These are phyloP conservation scores for Corythornis madagascariensis DNA, from an alignment of 2,113 vertebrate genomes.

Conservation along the genomic window DNA sequence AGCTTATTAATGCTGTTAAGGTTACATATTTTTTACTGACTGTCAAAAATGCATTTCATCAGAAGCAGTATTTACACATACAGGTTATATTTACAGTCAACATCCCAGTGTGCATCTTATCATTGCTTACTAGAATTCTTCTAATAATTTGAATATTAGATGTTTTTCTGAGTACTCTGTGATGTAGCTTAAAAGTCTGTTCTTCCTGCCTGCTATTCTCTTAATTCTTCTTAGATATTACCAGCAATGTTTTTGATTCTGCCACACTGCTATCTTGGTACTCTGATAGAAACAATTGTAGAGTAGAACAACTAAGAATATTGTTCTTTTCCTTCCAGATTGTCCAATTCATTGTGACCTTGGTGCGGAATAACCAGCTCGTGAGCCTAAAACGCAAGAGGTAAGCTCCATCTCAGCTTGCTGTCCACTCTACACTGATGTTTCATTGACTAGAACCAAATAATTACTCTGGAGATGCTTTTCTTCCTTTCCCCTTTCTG, in stretches of 20 bases:
- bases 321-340: slow-evolving; percentile 77
- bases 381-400: slow-evolving; percentile 95
- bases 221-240: neutral
- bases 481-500: neutral
- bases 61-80: neutral
- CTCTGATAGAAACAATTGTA: neutral
- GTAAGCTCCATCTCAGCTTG: slow-evolving; percentile 66
- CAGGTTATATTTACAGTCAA: neutral
- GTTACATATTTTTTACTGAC: neutral
- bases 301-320: neutral
- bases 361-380: slow-evolving; percentile 93
- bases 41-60: neutral
- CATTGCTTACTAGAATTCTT: neutral
- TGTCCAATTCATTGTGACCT: slow-evolving; percentile 94
- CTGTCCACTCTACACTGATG: neutral
- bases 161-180: neutral
- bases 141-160: neutral
- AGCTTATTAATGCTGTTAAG: neutral
- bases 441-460: neutral
- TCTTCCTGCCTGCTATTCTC: neutral
- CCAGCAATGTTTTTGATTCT: neutral
- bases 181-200: neutral
- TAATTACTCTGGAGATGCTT: neutral
- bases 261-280: neutral
- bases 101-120: neutral